Evolutionary conservation across 53 echinoderm and acorn worm species (phyloP).

Genomic region (Luidia sarsii): DNA sequence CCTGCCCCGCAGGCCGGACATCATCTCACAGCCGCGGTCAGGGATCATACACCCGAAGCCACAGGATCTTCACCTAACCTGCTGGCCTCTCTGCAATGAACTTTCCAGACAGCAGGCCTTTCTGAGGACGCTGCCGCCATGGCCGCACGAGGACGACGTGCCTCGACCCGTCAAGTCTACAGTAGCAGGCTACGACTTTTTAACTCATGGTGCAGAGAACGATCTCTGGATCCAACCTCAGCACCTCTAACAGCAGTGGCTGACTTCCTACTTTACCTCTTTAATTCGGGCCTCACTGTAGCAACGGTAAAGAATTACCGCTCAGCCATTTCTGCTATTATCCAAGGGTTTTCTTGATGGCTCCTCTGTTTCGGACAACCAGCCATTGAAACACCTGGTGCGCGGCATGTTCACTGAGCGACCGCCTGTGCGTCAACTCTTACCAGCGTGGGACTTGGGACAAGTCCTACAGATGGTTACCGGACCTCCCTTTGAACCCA

Average conservation of each 20-base stretch:
- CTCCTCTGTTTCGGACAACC: background rate
- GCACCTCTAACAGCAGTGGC: background rate
- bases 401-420: background rate
- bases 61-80: background rate
- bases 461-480: background rate
- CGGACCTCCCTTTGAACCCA: conserved; percentile 5
- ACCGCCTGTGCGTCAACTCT: background rate
- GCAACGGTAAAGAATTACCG: background rate
- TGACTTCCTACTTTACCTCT: no score
- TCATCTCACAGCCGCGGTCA: background rate
- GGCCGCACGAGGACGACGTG: background rate
- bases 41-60: background rate
- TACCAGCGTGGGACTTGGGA: background rate
- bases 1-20: conserved; percentile 2
- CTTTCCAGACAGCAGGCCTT: background rate
- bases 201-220: no score
- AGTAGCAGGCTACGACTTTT: background rate
- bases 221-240: background rate
- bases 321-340: background rate
- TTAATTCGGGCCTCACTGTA: no score
- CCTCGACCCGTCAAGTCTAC: background rate
- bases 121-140: conserved; percentile 1
- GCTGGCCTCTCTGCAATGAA: background rate
- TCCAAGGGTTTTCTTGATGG: background rate
- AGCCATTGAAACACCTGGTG: background rate